phyloP scores from a whole-genome alignment of 2,888 invertebrate genomes.

The Lysandra bellargus region DNA sequence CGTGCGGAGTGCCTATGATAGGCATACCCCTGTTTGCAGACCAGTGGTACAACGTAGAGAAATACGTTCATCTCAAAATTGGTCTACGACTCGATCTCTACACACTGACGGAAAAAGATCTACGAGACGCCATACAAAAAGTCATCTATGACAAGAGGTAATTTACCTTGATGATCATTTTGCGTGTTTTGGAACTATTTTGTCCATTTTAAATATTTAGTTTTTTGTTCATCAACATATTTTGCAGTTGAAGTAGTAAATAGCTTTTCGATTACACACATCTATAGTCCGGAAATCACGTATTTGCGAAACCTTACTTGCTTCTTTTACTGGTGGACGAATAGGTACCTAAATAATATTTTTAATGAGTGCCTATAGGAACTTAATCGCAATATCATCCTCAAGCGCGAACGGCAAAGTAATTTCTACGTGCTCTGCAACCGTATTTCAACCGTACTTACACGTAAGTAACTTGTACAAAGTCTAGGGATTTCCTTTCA shows the following conservation, averaged over 20 bases:
- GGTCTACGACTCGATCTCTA: conserved; percentile 53
- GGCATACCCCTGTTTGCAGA: conserved; percentile 65
- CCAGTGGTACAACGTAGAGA: conserved; percentile 59
- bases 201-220: background rate
- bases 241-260: too few relatives aligned
- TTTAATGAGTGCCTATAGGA: background rate
- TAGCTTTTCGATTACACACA: background rate
- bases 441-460: too few relatives aligned
- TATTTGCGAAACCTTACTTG: too few relatives aligned
- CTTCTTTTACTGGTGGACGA: too few relatives aligned
- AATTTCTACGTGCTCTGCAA: too few relatives aligned
- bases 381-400: background rate
- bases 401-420: background rate
- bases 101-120: conserved; percentile 46
- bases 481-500: background rate
- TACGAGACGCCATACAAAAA: conserved; percentile 46
- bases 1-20: conserved; percentile 59
- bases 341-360: background rate
- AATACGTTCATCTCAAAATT: conserved; percentile 50
- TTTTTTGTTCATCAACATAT: background rate
- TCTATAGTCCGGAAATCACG: background rate
- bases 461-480: too few relatives aligned
- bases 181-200: background rate
- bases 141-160: conserved; percentile 48
- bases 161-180: background rate